Evolutionary conservation across 2,113 vertebrate species (phyloP).

Genomic region (Ondatra zibethicus): DNA sequence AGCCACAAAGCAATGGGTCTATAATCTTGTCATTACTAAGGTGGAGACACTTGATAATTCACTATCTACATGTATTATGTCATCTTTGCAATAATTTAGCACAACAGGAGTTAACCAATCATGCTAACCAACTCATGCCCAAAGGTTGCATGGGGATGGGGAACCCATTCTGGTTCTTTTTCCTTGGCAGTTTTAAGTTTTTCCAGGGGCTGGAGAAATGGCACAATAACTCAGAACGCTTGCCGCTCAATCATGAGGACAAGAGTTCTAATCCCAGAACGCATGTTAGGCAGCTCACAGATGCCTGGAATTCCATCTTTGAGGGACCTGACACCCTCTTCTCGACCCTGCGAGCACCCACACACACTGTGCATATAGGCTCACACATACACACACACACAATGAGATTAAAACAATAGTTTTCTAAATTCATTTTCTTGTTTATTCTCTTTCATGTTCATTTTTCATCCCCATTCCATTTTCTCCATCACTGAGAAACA

Average conservation of each 20-base stretch:
- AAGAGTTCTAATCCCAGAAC: not conserved
- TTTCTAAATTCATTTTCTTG: not conserved
- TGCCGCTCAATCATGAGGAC: not conserved
- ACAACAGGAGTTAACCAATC: not conserved
- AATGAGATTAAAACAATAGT: not conserved
- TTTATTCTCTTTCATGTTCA: not conserved
- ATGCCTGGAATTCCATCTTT: too few species aligned
- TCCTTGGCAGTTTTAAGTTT: not conserved
- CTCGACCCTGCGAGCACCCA: not conserved
- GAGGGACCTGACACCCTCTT: not conserved
- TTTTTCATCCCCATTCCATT: not conserved
- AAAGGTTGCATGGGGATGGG: not conserved
- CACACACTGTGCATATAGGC: too few species aligned
- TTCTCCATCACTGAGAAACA: not conserved
- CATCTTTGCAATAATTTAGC: not conserved
- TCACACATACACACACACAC: not conserved
- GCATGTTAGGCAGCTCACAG: not conserved
- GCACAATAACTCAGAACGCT: not conserved
- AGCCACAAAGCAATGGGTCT: not conserved
- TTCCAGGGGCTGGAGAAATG: not conserved
- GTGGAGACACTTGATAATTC: slow-evolving; percentile 3
- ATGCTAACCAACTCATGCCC: not conserved
- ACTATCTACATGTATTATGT: not conserved
- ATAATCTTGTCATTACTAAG: not conserved
- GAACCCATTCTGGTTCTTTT: not conserved